Evolutionary conservation across 64 coral and sea anemone genomes (phyloP).

Genomic region (Actinia tenebrosa): DNA sequence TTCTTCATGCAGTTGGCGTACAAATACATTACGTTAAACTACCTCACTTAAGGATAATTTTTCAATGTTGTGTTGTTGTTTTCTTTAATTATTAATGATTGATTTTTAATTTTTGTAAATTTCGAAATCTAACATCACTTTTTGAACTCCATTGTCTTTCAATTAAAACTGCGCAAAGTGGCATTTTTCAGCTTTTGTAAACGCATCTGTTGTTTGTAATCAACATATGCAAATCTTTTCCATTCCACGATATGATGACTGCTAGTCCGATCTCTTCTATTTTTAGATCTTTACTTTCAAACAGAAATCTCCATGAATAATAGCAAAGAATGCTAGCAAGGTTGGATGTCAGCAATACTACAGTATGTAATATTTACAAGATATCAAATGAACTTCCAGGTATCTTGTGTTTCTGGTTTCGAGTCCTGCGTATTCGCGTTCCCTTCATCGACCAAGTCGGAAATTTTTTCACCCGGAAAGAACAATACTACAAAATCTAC

Average conservation of each 20-base stretch:
- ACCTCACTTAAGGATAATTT: no score
- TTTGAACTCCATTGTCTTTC: no score
- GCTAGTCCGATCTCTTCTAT: background rate
- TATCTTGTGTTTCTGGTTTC: background rate
- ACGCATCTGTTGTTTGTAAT: background rate
- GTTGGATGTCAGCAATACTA: background rate
- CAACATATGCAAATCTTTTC: background rate
- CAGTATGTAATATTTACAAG: background rate
- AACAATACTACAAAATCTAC: background rate
- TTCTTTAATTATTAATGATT: no score
- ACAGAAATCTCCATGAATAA: background rate
- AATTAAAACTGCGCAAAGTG: background rate
- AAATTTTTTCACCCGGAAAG: slow-evolving; percentile 11
- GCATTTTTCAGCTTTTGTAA: background rate
- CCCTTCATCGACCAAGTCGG: background rate
- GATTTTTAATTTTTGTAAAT: no score
- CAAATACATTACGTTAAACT: background rate
- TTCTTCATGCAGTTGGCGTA: background rate
- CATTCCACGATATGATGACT: background rate
- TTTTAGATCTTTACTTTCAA: background rate
- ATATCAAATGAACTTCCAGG: background rate
- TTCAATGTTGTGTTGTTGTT: no score
- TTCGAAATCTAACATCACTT: background rate
- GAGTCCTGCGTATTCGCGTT: background rate
- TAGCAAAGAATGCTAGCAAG: background rate